These are phyloP conservation scores for Variabilichromis moorii DNA, from an alignment of 2,113 vertebrate species.

Conservation along the genomic window DNA sequence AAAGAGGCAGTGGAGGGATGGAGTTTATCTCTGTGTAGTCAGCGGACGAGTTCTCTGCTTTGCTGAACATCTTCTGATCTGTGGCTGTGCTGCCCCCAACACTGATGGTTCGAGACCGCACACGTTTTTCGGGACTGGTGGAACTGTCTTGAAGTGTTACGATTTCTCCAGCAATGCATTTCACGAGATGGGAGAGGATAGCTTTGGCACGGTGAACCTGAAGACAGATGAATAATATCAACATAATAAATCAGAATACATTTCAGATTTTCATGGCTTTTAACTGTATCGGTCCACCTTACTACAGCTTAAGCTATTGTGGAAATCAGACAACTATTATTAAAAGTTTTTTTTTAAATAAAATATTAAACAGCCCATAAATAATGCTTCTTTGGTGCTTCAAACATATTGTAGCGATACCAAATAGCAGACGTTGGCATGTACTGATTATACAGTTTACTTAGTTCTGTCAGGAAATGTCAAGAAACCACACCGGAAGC, in stretches of 20 bases:
- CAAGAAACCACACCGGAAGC: not conserved
- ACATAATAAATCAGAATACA: not conserved
- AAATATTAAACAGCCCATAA: not conserved
- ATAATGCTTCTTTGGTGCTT: not conserved
- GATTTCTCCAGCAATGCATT: constrained; percentile 95
- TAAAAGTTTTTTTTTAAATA: not conserved
- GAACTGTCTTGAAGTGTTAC: constrained; percentile 80
- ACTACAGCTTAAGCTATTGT: not conserved
- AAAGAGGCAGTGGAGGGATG: constrained; percentile 90
- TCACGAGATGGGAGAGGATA: constrained; percentile 93
- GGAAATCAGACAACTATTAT: not conserved
- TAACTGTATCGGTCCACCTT: not conserved
- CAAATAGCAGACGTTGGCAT: not conserved
- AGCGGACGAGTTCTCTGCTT: constrained; percentile 69
- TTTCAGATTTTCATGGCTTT: not conserved
- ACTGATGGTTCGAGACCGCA: constrained; percentile 88
- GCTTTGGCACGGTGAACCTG: constrained; percentile 84
- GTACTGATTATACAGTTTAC: not conserved
- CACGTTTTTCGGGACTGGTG: constrained; percentile 75
- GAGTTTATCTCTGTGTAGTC: constrained; percentile 96
- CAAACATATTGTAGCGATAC: not conserved
- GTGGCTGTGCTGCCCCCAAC: constrained; percentile 88
- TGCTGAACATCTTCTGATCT: constrained; percentile 84
- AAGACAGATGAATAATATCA: not conserved
- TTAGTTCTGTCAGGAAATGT: not conserved